Percentiles rank a stretch among this genome's conserved stretches.
Conservation (phyloP, 2,797 vertebrate species). For the Channallabes apus region DNA sequence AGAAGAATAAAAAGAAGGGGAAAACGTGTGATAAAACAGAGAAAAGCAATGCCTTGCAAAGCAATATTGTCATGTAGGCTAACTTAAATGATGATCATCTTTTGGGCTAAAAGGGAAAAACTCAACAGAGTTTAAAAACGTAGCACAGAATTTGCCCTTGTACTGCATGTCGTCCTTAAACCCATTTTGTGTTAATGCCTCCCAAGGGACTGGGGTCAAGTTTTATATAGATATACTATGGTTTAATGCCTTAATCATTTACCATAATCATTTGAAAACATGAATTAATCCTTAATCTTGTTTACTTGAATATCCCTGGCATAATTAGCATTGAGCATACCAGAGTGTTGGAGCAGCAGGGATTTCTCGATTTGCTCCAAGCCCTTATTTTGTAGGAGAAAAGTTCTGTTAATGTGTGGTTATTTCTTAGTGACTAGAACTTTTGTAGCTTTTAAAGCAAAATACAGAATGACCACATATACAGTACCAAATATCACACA, state of each 20-base stretch:
- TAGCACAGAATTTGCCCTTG: slow-evolving; percentile 46
- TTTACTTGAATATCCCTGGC: slow-evolving; percentile 19
- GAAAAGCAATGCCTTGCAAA: slow-evolving; percentile 52
- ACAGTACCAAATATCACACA: background rate
- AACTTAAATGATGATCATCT: slow-evolving; percentile 35
- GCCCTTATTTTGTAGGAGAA: slow-evolving; percentile 29
- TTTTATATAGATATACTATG: slow-evolving; percentile 20
- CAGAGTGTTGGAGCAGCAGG: background rate
- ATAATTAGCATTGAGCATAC: slow-evolving; percentile 4
- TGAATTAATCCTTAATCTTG: background rate
- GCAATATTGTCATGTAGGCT: slow-evolving; percentile 13
- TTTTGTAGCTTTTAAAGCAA: slow-evolving; percentile 1
- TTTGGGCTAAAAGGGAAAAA: slow-evolving; percentile 42
- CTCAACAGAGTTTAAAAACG: slow-evolving; percentile 33
- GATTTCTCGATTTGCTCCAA: background rate
- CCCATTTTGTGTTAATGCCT: slow-evolving; percentile 22
- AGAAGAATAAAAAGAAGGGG: background rate
- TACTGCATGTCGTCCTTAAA: slow-evolving; percentile 51
- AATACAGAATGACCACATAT: background rate
- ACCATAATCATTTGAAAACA: slow-evolving; percentile 1
- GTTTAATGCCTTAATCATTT: slow-evolving; percentile 20
- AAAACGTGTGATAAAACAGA: slow-evolving; percentile 44
- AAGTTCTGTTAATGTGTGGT: slow-evolving; percentile 19
- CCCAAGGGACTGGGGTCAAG: background rate
- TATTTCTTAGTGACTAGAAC: background rate